Conservation (phyloP, 2,113 vertebrate species). For the Polyodon spathula region DNA sequence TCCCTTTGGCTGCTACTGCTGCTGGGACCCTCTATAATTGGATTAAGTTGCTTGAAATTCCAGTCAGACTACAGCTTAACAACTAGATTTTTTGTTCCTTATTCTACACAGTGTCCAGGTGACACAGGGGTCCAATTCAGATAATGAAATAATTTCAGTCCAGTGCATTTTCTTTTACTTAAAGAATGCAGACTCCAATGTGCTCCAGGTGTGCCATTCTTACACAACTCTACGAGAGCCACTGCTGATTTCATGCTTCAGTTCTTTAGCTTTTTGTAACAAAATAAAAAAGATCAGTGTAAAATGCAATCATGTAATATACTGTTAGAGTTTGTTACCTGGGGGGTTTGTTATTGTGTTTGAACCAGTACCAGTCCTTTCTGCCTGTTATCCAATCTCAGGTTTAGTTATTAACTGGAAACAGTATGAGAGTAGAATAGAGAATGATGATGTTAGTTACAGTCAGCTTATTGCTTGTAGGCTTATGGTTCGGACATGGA, state of each 20-base stretch:
- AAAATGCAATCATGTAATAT: no score
- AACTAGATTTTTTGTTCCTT: slow-evolving; percentile 11
- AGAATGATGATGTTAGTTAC: no score
- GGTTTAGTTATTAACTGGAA: no score
- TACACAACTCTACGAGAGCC: slow-evolving; percentile 15
- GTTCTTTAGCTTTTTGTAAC: no score
- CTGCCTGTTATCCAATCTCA: no score
- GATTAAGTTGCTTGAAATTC: slow-evolving; percentile 35
- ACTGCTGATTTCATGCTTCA: slow-evolving; percentile 27
- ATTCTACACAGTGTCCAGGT: slow-evolving; percentile 13
- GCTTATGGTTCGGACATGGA: no score
- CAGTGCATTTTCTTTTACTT: slow-evolving; percentile 34
- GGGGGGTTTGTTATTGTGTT: no score
- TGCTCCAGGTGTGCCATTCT: slow-evolving; percentile 34
- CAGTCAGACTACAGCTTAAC: slow-evolving; percentile 28
- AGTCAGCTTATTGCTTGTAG: no score
- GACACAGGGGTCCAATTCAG: slow-evolving; percentile 20
- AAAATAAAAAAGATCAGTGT: no score
- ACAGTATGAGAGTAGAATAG: no score
- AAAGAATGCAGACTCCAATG: slow-evolving; percentile 34
- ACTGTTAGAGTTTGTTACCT: no score
- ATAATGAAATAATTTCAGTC: slow-evolving; percentile 43
- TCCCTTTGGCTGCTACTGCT: slow-evolving; percentile 20
- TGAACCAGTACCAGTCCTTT: no score
- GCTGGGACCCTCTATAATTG: slow-evolving; percentile 33